phyloP scores from a whole-genome alignment of 2,888 invertebrate species.

The Cistogaster globosa region DNA sequence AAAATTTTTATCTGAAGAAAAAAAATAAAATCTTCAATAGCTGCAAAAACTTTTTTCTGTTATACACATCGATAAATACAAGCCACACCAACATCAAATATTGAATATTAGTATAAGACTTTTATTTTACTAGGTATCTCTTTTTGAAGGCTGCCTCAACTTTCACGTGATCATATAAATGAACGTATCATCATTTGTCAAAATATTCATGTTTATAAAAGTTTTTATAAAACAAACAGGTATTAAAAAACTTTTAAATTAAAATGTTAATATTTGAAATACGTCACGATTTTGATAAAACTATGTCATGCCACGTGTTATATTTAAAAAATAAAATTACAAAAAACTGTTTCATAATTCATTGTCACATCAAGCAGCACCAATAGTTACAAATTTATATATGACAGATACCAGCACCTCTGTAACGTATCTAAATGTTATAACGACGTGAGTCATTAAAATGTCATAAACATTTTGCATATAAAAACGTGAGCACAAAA shows the following conservation, averaged over 20 bases:
- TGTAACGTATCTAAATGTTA: constrained; percentile 56
- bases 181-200: constrained; percentile 37
- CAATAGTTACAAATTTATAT: constrained; percentile 5
- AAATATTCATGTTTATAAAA: constrained; percentile 11
- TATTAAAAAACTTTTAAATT: constrained; percentile 56
- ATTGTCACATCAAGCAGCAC: constrained; percentile 51
- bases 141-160: no score
- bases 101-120: no score
- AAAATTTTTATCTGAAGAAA: no score
- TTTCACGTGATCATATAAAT: no score
- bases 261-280: background rate
- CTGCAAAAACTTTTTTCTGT: no score
- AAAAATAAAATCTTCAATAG: no score
- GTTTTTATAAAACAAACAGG: constrained; percentile 35
- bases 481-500: constrained; percentile 34
- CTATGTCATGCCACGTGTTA: constrained; percentile 39
- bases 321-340: background rate
- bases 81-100: no score
- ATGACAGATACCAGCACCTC: constrained; percentile 1
- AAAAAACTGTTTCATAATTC: constrained; percentile 35
- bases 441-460: constrained; percentile 72
- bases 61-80: no score
- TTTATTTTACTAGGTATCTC: no score
- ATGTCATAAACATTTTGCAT: constrained; percentile 69
- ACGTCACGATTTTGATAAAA: constrained; percentile 3